Evolutionary conservation across 92 coral and sea anemone genomes (phyloP).

Genomic region (Plumapathes pennacea): DNA sequence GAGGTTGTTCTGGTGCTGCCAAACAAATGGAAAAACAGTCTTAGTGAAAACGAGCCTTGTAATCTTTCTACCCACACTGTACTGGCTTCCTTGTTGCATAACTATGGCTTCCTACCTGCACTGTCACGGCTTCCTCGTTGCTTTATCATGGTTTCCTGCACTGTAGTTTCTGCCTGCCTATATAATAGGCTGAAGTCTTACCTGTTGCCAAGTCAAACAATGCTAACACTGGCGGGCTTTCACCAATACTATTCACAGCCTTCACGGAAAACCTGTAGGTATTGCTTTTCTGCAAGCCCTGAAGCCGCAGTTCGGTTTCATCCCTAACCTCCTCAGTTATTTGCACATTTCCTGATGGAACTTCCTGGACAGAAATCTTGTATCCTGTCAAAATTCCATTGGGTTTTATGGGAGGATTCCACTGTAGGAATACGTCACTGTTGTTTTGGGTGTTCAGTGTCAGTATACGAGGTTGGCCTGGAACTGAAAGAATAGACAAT

Average conservation of each 20-base stretch:
- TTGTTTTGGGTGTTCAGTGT: conserved; percentile 62
- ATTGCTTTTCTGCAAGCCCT: conserved; percentile 47
- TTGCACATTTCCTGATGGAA: conserved; percentile 15
- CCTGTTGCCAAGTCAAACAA: conserved; percentile 77
- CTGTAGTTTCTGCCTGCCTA: too few species aligned
- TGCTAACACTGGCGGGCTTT: conserved; percentile 84
- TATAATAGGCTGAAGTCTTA: too few species aligned
- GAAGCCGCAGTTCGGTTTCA: conserved; percentile 51
- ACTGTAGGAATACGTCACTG: conserved; percentile 54
- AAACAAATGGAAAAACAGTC: background rate
- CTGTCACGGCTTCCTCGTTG: background rate
- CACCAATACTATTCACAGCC: conserved; percentile 83
- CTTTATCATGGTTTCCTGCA: too few species aligned
- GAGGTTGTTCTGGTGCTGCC: conserved; percentile 70
- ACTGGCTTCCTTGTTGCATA: background rate
- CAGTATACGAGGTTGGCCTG: conserved; percentile 72
- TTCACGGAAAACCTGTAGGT: conserved; percentile 76
- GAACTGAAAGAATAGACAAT: conserved; percentile 46
- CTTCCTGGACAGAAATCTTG: conserved; percentile 51
- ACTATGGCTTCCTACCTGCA: background rate
- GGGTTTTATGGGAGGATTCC: conserved; percentile 69
- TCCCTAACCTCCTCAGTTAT: conserved; percentile 30
- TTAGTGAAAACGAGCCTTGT: background rate
- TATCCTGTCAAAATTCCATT: conserved; percentile 72
- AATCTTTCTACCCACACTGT: background rate